Base-by-base conservation (phyloP, 2,797 vertebrate species). In the Peromyscus attwateri region DNA sequence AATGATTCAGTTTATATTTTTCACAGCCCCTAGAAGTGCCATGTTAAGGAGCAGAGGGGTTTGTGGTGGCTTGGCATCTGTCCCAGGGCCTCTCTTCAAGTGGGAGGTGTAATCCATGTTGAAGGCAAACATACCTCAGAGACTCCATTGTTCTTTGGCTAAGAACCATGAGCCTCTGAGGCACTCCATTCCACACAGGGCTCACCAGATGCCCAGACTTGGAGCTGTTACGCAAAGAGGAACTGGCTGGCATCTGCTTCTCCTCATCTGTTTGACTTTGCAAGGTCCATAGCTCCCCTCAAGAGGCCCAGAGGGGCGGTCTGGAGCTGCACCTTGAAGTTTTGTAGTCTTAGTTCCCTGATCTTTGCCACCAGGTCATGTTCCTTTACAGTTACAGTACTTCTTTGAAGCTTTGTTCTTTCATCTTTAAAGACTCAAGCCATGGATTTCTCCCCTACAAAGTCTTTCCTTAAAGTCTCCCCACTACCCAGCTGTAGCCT, bases 1-100 rank as follows among this genome's bases (percentile, higher is more conserved):
- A 37, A 49, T 97, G 92, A 89, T 64, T 76, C 21, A 0, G 3
- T 95, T 95, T 95, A 94, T 94, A 93, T 92, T 94, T 46, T 43
- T 27, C 92, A 52, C 43, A 90, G 70, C 46, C 19, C 95, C 49
- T 92, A 1, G 60, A 95, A 96, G 80, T 93, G 82, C 76, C 85
- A 29, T 70, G 96, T 92, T 84, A 94, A 97, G 89, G 89, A 49
- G 92, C 97, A 76, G 62, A 92, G 84, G 70, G 94, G 75, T 77
- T 97, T 92, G 76, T 90, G 13, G 89, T 97, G 95, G 29, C 66
- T 95, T 98, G 96, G 96, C 1, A 62, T 92, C 85, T 97, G 88
- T 97, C 60, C 49, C 87, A 97, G 80, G 1, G 64, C 96, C 96
- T 95, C 43, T 97, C 43, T 96, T 97, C 60, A 82, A 87, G 84